phyloP scores from a whole-genome alignment of 2,888 invertebrate genomes.

The Pristionchus mayeri region DNA sequence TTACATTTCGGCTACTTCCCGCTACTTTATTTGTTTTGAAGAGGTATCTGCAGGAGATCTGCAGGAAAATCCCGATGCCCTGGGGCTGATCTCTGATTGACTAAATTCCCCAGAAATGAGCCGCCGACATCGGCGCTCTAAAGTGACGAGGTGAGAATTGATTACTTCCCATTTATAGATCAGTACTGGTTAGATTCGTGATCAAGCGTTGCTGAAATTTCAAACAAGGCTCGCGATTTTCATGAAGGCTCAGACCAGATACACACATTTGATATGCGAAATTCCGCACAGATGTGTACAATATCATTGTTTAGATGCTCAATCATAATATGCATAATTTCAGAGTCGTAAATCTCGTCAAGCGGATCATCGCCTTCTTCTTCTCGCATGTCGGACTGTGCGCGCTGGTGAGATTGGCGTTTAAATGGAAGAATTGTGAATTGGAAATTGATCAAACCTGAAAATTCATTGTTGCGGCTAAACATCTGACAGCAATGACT shows the following conservation, averaged over 20 bases:
- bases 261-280: too few species aligned
- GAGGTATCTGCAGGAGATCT: too few species aligned
- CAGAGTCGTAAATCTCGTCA: slow-evolving; percentile 75
- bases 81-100: neutral
- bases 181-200: neutral
- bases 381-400: slow-evolving; percentile 76
- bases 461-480: too few species aligned
- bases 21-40: too few species aligned
- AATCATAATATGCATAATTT: slow-evolving; percentile 51
- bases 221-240: slow-evolving; percentile 54
- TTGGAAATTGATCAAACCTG: too few species aligned
- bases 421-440: too few species aligned
- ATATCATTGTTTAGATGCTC: too few species aligned
- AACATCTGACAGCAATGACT: too few species aligned
- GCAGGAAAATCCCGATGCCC: neutral
- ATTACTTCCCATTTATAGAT: neutral
- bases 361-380: slow-evolving; percentile 76
- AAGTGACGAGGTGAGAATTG: slow-evolving; percentile 43
- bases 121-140: slow-evolving; percentile 71
- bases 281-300: too few species aligned
- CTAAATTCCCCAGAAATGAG: slow-evolving; percentile 55
- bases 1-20: neutral
- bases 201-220: neutral
- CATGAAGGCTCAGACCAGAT: too few species aligned
- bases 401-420: slow-evolving; percentile 81